Percentiles rank a stretch among this genome's conserved stretches.
These are phyloP conservation scores for Ophiothrix spiculata DNA, from an alignment of 35 echinoderm and acorn worm genomes.

Conservation along the genomic window DNA sequence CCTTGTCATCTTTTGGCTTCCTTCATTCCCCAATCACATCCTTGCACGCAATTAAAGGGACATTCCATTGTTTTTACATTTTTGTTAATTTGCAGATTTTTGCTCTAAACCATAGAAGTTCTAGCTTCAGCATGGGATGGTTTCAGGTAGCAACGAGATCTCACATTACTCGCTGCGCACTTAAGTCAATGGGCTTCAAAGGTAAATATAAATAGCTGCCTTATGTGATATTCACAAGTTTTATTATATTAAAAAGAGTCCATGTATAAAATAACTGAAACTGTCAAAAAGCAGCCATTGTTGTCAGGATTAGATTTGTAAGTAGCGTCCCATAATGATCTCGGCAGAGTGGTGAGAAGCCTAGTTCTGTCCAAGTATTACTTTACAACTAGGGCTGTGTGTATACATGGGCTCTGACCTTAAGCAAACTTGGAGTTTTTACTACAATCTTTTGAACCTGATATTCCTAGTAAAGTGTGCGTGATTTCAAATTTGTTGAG, in stretches of 20 bases:
- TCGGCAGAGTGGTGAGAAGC: background rate
- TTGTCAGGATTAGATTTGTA: background rate
- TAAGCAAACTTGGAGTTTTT: background rate
- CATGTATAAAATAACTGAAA: background rate
- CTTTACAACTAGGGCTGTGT: constrained; percentile 3
- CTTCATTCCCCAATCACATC: background rate
- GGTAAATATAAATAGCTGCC: background rate
- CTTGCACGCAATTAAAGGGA: background rate
- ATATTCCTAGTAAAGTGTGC: background rate
- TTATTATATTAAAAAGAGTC: background rate
- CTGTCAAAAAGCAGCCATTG: background rate
- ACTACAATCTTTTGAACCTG: background rate
- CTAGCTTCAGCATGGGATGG: background rate
- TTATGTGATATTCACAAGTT: background rate
- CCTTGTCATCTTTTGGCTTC: background rate
- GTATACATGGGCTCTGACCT: constrained; percentile 8
- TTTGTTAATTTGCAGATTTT: constrained; percentile 3
- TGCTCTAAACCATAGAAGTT: background rate
- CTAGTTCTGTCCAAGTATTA: constrained; percentile 4
- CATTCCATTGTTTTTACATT: background rate
- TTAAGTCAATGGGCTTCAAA: background rate
- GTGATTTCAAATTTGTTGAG: background rate
- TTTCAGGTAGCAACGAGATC: background rate
- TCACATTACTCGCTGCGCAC: background rate
- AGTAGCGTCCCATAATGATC: background rate